Conservation (phyloP, 2,888 invertebrate genomes). For the Allacma fusca region DNA sequence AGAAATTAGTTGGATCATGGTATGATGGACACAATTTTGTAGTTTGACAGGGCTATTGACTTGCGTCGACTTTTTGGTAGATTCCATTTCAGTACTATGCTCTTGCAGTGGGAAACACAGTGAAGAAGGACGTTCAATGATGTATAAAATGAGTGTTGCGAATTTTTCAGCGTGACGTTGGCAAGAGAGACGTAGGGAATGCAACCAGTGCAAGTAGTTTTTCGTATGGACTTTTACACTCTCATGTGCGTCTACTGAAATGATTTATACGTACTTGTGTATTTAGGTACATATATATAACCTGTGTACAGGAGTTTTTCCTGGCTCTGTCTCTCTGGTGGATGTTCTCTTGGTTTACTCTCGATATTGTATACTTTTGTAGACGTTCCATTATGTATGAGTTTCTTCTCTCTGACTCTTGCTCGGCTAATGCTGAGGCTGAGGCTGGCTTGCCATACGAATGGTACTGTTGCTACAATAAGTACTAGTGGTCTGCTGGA, state of each 20-base stretch:
- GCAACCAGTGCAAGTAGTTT: constrained; percentile 17
- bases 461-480: neutral
- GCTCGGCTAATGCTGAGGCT: too few species aligned
- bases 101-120: neutral
- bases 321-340: too few species aligned
- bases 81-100: too few species aligned
- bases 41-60: too few species aligned
- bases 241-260: neutral
- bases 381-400: too few species aligned
- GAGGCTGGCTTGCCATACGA: neutral
- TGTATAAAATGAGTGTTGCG: constrained; percentile 32
- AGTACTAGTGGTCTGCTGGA: neutral
- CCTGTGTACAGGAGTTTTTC: constrained; percentile 17
- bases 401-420: too few species aligned
- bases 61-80: too few species aligned
- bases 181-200: neutral
- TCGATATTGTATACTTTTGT: neutral
- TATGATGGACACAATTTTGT: too few species aligned
- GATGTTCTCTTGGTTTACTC: neutral
- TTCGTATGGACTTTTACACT: neutral
- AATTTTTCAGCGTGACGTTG: constrained; percentile 36
- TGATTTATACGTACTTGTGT: constrained; percentile 20
- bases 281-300: too few species aligned
- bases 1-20: too few species aligned
- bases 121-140: constrained; percentile 8